Evolutionary conservation across 2,888 invertebrate genomes (phyloP).

Genomic region (Cheilosia pagana): DNA sequence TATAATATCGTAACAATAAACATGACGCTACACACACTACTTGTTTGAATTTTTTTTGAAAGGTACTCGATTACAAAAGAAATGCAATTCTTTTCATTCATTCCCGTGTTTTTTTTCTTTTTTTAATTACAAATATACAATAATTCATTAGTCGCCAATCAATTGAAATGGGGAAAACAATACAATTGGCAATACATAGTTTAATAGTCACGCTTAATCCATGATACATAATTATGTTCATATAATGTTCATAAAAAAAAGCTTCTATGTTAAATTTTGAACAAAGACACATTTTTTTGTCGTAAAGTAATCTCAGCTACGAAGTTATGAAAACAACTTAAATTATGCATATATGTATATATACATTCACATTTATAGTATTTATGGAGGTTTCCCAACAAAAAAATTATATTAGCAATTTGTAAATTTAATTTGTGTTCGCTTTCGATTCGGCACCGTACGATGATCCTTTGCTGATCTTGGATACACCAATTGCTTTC

Average conservation of each 20-base stretch:
- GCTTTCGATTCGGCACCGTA: slow-evolving; percentile 86
- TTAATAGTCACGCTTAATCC: slow-evolving; percentile 43
- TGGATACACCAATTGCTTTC: slow-evolving; percentile 92
- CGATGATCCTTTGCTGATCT: slow-evolving; percentile 92
- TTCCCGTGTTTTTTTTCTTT: slow-evolving; percentile 21
- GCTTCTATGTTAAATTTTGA: slow-evolving; percentile 28
- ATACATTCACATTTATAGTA: background rate
- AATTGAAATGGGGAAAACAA: slow-evolving; percentile 29
- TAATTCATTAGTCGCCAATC: slow-evolving; percentile 42
- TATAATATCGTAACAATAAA: slow-evolving; percentile 36
- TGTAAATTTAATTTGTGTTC: slow-evolving; percentile 77
- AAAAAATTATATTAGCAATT: slow-evolving; percentile 20
- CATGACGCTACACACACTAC: slow-evolving; percentile 39
- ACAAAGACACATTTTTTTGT: slow-evolving; percentile 12
- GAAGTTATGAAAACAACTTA: slow-evolving; percentile 50
- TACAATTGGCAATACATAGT: slow-evolving; percentile 56
- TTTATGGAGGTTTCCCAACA: slow-evolving; percentile 9
- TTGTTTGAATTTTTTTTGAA: slow-evolving; percentile 23
- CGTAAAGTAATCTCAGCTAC: slow-evolving; percentile 14
- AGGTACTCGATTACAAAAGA: slow-evolving; percentile 67
- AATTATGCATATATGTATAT: slow-evolving; percentile 29
- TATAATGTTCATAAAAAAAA: slow-evolving; percentile 39
- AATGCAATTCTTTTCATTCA: slow-evolving; percentile 46
- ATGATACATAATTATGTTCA: slow-evolving; percentile 32
- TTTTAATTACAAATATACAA: slow-evolving; percentile 52